Base-by-base conservation (phyloP, 1,140 invertebrate species). In the Parapsyche elsis region DNA sequence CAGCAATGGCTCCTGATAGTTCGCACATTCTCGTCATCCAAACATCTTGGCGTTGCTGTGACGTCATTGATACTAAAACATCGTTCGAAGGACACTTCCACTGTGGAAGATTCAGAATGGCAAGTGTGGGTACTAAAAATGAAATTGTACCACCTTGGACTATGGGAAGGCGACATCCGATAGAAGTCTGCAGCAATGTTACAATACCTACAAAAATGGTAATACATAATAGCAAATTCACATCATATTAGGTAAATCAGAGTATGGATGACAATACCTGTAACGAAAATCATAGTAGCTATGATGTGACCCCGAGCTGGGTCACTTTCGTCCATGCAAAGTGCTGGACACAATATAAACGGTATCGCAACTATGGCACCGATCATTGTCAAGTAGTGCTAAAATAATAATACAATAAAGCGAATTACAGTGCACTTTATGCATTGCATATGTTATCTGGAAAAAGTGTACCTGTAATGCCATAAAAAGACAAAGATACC, bases 361-460 rank as follows among this genome's bases (percentile, higher is more conserved):
- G 95, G 95, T 79, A 95, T 95, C 0, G 94, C 92, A 0, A 97
- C 93, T 30, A 95, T 96, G 0, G 94, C 94, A 0, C 95, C 95
- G 46, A 97, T 95, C 94, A 96, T 95, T 0, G 95, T 95, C 76
- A 97, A 86, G 85, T 96, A 97, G 85, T 97, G 95, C 93, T 97
- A 21, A 86, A 76, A 85, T 86, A 71, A n/a, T n/a, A n/a, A n/a
- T 26, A 23, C 5, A 26, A 26, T 67, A 26, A 67, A 26, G 46
- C 16, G 4, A 46, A 73, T 79, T 80, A 83, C 38, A n/a, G 21
- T 21, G 26, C 80, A 59, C 24, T 24, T n/a, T 64, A 21, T 64
- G 61, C 9, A 38, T 73, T 78, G 53, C n/a, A 71, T 38, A n/a
- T 46, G 1, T 24, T 26, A 76, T 57, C 0, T 77, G 19, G 12